Percentiles rank a stretch among this genome's conserved stretches.
phyloP scores from a whole-genome alignment of 2,797 vertebrate genomes.

The Novumbra hubbsi region DNA sequence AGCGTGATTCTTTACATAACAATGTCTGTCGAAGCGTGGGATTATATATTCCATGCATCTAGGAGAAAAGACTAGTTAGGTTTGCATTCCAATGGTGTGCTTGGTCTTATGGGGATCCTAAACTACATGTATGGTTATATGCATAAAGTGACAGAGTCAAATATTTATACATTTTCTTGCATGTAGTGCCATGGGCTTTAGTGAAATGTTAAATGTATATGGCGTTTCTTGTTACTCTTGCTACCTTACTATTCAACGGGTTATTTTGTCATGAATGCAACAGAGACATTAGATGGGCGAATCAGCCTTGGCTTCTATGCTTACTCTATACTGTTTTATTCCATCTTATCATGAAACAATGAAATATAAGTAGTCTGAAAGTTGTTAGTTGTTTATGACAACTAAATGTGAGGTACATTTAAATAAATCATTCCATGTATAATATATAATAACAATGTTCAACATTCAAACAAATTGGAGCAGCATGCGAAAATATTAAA shows the following conservation, averaged over 20 bases:
- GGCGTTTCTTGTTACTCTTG: neutral
- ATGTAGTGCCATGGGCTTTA: neutral
- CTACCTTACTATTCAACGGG: neutral
- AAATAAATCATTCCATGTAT: neutral
- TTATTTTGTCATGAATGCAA: neutral
- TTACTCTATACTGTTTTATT: neutral
- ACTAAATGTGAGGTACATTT: neutral
- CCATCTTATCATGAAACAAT: neutral
- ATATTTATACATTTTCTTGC: neutral
- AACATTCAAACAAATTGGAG: neutral
- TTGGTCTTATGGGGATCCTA: neutral
- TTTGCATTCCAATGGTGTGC: slow-evolving; percentile 3
- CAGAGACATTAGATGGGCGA: neutral
- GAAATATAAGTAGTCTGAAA: neutral
- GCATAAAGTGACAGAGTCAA: slow-evolving; percentile 3
- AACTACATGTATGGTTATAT: slow-evolving; percentile 9
- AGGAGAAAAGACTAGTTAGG: slow-evolving; percentile 5
- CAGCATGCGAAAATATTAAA: neutral
- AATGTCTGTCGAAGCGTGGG: slow-evolving; percentile 4
- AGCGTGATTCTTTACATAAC: slow-evolving; percentile 14
- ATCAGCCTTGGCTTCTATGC: neutral
- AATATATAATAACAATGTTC: neutral
- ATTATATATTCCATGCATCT: slow-evolving; percentile 7
- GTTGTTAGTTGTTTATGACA: neutral
- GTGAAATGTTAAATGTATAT: neutral